Base-by-base conservation (phyloP, 2,888 invertebrate species). In the Agriotes lineatus region DNA sequence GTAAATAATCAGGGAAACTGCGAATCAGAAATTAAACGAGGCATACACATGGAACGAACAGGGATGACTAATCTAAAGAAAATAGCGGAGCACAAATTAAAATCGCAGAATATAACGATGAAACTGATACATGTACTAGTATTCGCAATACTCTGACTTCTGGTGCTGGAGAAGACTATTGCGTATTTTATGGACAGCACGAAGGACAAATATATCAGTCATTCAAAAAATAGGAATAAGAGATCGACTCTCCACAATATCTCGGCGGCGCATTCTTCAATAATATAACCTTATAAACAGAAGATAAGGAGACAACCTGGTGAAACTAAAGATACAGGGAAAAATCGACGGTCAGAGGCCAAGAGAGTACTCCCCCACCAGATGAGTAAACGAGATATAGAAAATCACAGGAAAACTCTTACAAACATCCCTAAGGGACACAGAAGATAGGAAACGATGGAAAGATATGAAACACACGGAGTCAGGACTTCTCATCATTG, bases 111-210 rank as follows among this genome's bases (percentile, higher is more conserved):
- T 4, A 20, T 12, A 19, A 50, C 19, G 12, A 25, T 50, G n/a
- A 50, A 50, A 18, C 20, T 50, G 22, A 14, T 50, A 20, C 7
- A 50, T 22, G 14, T 10, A n/a, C n/a, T 50, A 22, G 14, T 22
- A 12, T 50, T 50, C 30, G 25, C 22, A 12, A 50, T 50, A 45
- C n/a, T 56, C 35, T 56, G 56, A 56, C 18, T n/a, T n/a, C n/a
- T n/a, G n/a, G n/a, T n/a, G n/a, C n/a, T 30, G 33, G 35, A n/a
- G 18, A n/a, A 12, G 35, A 4, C 5, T 56, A n/a, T 9, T 30
- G 33, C 2, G 35, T 2, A 56, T 56, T 10, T 10, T 19, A 4
- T 30, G 56, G 56, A 56, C 56, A 33, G 33, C 30, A 56, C 12
- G 33, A 35, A 35, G 56, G 35, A 19, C 37, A 56, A 33, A 35